Conservation (phyloP, 2,797 vertebrate genomes). For the Mormyrops attenuatus region DNA sequence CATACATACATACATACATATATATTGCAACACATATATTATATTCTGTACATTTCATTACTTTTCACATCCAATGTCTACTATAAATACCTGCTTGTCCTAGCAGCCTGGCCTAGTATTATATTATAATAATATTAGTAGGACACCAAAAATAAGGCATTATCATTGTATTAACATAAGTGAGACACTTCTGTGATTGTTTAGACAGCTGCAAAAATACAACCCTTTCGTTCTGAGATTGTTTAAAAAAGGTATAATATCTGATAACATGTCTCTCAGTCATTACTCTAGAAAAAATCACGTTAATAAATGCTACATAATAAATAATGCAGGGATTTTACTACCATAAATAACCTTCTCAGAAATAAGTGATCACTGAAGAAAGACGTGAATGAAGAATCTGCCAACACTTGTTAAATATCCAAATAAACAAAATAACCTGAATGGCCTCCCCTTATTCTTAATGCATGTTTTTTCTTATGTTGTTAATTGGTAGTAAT, state of each 20-base stretch:
- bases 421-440: neutral
- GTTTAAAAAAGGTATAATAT: conserved; percentile 42
- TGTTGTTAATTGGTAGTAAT: neutral
- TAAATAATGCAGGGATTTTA: conserved; percentile 1
- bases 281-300: neutral
- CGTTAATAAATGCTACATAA: conserved; percentile 9
- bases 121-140: neutral
- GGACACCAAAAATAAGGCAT: conserved; percentile 33
- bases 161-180: conserved; percentile 35
- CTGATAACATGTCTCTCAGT: conserved; percentile 34
- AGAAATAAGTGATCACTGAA: neutral
- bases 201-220: conserved; percentile 66
- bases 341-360: neutral
- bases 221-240: conserved; percentile 47
- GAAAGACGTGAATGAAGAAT: neutral
- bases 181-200: conserved; percentile 50
- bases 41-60: conserved; percentile 43
- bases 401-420: neutral
- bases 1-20: neutral
- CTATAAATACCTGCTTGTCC: conserved; percentile 9
- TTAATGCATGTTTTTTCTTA: neutral
- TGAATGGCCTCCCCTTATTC: neutral
- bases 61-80: conserved; percentile 25
- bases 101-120: neutral
- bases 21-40: neutral